phyloP scores from a whole-genome alignment of 2,888 invertebrate genomes.

The Rhimphoctona megacephalus region DNA sequence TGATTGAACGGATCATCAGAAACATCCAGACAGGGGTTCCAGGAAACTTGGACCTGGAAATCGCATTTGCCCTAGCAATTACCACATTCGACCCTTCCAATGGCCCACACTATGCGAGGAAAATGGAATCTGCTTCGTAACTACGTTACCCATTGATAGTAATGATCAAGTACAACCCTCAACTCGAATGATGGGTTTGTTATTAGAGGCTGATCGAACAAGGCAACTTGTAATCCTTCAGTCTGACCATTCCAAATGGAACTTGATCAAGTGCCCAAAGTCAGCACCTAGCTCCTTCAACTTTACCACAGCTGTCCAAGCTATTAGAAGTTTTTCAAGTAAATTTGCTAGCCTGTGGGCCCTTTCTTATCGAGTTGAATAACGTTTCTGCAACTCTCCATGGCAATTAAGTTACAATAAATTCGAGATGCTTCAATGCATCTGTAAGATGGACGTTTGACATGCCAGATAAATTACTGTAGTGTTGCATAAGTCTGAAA shows the following conservation, averaged over 20 bases:
- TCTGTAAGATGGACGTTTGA: not conserved
- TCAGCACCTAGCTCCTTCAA: not conserved
- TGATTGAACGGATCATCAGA: not conserved
- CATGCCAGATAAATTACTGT: not conserved
- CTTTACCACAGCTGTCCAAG: not conserved
- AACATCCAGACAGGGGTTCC: not conserved
- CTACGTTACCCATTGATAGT: constrained; percentile 6
- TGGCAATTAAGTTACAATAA: not conserved
- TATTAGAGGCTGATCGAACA: not conserved
- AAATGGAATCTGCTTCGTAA: constrained; percentile 14
- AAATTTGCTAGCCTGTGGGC: not conserved
- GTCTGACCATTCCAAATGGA: not conserved
- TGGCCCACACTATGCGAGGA: not conserved
- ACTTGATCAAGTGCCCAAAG: not conserved
- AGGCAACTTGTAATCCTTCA: constrained; percentile 8
- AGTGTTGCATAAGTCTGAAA: not conserved
- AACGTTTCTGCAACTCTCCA: not conserved
- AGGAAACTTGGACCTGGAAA: not conserved
- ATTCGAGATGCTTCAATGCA: not conserved
- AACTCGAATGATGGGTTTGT: not conserved
- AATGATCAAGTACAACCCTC: constrained; percentile 13
- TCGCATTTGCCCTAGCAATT: not conserved
- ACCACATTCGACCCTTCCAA: constrained; percentile 4
- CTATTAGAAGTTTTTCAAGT: not conserved
- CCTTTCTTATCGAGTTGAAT: too few relatives aligned